Base-by-base conservation (phyloP, 2,113 vertebrate species). In the Glareola pratincola region DNA sequence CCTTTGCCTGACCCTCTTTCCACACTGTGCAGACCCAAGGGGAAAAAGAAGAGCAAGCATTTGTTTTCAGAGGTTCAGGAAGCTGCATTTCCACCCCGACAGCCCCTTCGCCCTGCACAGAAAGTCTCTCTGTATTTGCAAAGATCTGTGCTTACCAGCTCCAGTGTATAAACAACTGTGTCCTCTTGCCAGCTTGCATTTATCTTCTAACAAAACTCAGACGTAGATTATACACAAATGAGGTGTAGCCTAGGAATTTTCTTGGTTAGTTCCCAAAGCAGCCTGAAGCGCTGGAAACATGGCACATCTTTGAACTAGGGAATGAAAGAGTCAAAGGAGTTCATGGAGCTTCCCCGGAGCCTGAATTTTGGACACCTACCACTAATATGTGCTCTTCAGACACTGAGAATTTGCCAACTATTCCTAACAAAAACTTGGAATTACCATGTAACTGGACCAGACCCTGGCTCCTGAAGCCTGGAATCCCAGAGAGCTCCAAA, bases 1-100 rank as follows among this genome's bases (percentile, higher is more conserved):
- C 39, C 27, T 81, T 87, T 89, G 73, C 87, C 43, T 94, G 84
- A 96, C 87, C 91, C 77, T 81, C 77, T 75, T 95, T 96, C 91
- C 86, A 96, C 87, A 64, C 43, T 89, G 29, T 47, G 56, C 89
- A 71, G 43, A 91, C 91, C 89, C 89, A 91, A 91, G 64, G 77
- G 86, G 91, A 26, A 96, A 87, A 83, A 4, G 26, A 24, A 94
- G 60, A 94, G 84, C 89, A 95, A 94, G 94, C 41, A 93, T 95
- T 97, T 90, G 23, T 12, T 83, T 94, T 71, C 67, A 45, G 92
- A 75, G 69, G 47, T 68, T 78, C 27, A 51, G 91, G 90, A 95
- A 97, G 84, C 66, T 96, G 23, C 34, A 15, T 90, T 87, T 91
- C 51, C 62, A 96, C 87, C 68, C 80, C 43, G 37, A 54, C 72